Base-by-base conservation (phyloP, 1,140 invertebrate species). In the Temnothorax curvispinosus region DNA sequence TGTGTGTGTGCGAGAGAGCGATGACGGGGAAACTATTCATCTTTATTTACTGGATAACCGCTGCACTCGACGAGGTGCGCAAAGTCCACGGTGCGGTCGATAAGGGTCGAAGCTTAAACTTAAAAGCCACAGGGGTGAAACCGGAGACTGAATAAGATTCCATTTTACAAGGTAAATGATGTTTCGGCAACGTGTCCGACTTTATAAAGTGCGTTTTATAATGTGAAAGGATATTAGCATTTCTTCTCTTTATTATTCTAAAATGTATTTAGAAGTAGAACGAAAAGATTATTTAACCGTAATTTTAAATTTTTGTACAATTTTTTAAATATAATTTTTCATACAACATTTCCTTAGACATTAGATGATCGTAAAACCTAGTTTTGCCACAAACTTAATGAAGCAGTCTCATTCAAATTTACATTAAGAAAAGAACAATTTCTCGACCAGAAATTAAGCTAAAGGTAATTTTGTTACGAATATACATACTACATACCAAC, bases 21-120 rank as follows among this genome's bases (percentile, higher is more conserved):
- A 85, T 88, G 90, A 87, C 71, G 88, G 78, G 71, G 84, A 91
- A 90, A 90, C 87, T 86, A 86, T 81, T 89, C 90, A 91, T 92
- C 90, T 92, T 91, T 91, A 91, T 92, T 92, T 92, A 92, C 90
- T 72, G 82, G 56, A 82, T 80, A 84, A 91, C 78, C 58, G 64
- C 27, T 60, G 65, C 65, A 62, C 38, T 86, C 84, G 74, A 76
- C 86, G 77, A 84, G 69, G 74, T 88, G 87, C 82, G 86, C 77
- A 72, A 85, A 84, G 60, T 78, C 75, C 58, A 44, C 41, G 65
- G 18, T 47, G 76, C 41, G 89, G 87, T 90, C 89, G 89, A 90
- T 90, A 90, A 80, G 89, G 90, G 87, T 90, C 76, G 86, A 88
- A 88, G 85, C 80, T 90, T 88, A 67, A 88, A 88, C 80, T 90